Base-by-base conservation (phyloP, 2,113 vertebrate species). In the Tragelaphus buxtoni region DNA sequence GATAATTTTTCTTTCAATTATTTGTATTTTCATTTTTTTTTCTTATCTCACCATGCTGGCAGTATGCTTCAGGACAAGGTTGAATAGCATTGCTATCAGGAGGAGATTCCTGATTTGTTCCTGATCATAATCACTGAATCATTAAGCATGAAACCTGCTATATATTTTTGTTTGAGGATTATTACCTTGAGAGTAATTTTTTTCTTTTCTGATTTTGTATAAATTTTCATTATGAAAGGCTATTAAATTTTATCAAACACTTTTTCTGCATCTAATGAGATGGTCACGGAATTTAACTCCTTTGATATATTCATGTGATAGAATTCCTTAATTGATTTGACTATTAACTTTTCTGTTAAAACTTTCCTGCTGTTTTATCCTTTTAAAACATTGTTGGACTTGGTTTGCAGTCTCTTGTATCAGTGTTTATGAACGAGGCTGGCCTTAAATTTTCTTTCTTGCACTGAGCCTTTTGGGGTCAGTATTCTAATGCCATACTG, bases 391-490 rank as follows among this genome's bases (percentile, higher is more conserved):
- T 56, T 65, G 51, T 39, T 32, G 42, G 55, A 32, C 16, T 61
- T 51, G 72, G 10, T 77, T 85, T n/a, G 30, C 17, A 10, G 51
- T 5, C 7, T 22, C 1, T 58, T 39, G 3, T 39, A 30, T 53
- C 42, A 12, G 5, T 5, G 7, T 72, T 61, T 32, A 45, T 8
- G 5, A 45, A 30, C 0, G 30, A 91, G 16, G 10, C 1, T 65
- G 3, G 3, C 11, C 47, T 3, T 13, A 4, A 3, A 3, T 22
- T 24, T n/a, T 35, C 26, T 9, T 35, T 22, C 24, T n/a, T 13
- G 17, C 6, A 0, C 1, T 3, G 17, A 39, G 13, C 7, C 12
- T 26, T 4, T 12, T n/a, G 11, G 9, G 30, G 14, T 77, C 30
- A 2, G 32, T 39, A 9, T 9, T 20, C 13, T 4, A 65, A 9